Percentiles rank a stretch among this genome's conserved stretches.
Evolutionary conservation across 1,140 invertebrate species (phyloP).

Genomic region (Lepidurus couesii): DNA sequence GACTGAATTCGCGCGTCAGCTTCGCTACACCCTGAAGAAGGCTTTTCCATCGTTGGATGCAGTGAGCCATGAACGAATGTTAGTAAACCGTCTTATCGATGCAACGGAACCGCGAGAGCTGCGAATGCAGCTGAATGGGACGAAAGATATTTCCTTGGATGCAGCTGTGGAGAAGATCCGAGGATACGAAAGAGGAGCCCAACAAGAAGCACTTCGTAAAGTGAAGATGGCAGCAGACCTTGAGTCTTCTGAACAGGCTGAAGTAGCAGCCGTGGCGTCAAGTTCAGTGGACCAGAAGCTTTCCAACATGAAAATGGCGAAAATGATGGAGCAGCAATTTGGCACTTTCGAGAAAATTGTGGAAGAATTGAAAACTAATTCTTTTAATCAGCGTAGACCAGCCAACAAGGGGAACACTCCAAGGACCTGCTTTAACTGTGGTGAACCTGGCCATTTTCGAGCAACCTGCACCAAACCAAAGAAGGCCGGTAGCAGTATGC

Average conservation of each 20-base stretch:
- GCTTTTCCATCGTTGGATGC: background rate
- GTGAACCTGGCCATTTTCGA: background rate
- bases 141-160: background rate
- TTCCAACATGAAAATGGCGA: background rate
- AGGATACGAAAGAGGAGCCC: background rate
- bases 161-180: background rate
- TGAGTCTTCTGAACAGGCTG: background rate
- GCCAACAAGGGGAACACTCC: background rate
- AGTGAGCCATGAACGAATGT: background rate
- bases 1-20: conserved; percentile 3
- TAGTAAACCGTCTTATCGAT: background rate
- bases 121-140: conserved; percentile 4
- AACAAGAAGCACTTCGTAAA: background rate
- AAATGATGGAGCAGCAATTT: background rate
- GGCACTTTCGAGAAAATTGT: background rate
- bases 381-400: background rate
- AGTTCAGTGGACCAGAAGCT: background rate
- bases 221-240: background rate
- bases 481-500: background rate
- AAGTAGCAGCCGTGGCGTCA: background rate
- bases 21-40: background rate
- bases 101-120: background rate
- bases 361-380: background rate
- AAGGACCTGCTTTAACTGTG: background rate
- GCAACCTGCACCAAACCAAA: background rate